phyloP scores from a whole-genome alignment of 2,113 vertebrate genomes.

The Festucalex cinctus region DNA sequence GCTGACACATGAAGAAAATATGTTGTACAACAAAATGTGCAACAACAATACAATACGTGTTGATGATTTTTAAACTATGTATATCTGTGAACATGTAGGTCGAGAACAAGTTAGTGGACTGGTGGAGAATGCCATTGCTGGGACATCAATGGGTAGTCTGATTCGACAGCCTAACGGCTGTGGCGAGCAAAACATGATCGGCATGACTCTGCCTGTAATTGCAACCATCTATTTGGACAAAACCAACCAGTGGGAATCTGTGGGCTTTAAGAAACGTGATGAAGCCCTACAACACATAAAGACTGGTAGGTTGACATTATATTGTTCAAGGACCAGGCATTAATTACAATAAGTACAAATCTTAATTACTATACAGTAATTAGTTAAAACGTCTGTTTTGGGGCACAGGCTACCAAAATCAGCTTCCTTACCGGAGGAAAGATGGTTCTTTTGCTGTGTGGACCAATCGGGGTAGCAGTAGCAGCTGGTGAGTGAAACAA shows the following conservation, averaged over 20 bases:
- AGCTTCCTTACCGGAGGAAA: constrained; percentile 35
- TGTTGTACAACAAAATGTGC: neutral
- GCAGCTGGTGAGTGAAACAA: constrained; percentile 38
- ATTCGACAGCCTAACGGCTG: constrained; percentile 45
- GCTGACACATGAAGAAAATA: neutral
- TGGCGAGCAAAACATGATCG: constrained; percentile 67
- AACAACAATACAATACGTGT: too few relatives aligned
- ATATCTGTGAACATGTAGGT: constrained; percentile 14
- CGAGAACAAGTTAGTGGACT: constrained; percentile 33
- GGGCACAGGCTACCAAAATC: constrained; percentile 30
- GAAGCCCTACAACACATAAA: constrained; percentile 53
- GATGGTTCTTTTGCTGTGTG: constrained; percentile 66
- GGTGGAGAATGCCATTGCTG: constrained; percentile 54
- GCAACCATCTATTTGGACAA: constrained; percentile 68
- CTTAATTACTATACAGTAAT: too few relatives aligned
- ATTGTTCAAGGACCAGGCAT: neutral
- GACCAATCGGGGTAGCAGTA: fast-evolving
- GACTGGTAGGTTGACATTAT: constrained; percentile 45
- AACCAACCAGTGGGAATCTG: constrained; percentile 66
- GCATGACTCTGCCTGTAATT: constrained; percentile 58
- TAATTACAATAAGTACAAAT: neutral
- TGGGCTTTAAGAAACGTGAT: constrained; percentile 42
- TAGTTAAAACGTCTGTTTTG: too few relatives aligned
- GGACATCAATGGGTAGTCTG: constrained; percentile 30
- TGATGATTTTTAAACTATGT: neutral